These are phyloP conservation scores for Leptopilina boulardi DNA, from an alignment of 1,140 invertebrate species.

Conservation along the genomic window DNA sequence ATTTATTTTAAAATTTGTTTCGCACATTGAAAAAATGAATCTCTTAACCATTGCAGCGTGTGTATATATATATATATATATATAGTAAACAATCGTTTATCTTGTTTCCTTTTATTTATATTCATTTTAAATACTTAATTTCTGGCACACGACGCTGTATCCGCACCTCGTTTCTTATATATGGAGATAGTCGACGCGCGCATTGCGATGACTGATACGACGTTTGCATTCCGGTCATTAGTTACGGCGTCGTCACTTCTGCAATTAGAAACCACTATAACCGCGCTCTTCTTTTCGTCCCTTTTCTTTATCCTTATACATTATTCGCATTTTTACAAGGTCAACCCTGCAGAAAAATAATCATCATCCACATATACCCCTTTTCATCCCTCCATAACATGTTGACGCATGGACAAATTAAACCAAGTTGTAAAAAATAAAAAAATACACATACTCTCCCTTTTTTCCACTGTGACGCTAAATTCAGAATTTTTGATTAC, in stretches of 20 bases:
- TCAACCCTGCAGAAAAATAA: conserved; percentile 29
- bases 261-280: conserved; percentile 71
- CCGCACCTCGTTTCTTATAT: conserved; percentile 58
- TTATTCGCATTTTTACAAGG: conserved; percentile 38
- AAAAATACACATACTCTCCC: too few relatives aligned
- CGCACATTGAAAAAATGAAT: too few relatives aligned
- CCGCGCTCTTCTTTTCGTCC: conserved; percentile 49
- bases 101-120: neutral
- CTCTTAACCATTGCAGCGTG: too few relatives aligned
- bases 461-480: too few relatives aligned
- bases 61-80: too few relatives aligned
- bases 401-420: conserved; percentile 44
- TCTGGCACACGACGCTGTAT: conserved; percentile 13
- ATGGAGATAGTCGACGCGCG: conserved; percentile 47
- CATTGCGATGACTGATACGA: conserved; percentile 66
- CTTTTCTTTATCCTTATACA: neutral
- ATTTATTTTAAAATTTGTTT: too few relatives aligned
- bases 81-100: neutral
- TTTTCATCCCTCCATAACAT: conserved; percentile 13
- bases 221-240: conserved; percentile 69
- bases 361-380: conserved; percentile 3
- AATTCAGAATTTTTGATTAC: too few relatives aligned
- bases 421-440: conserved; percentile 6
- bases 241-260: conserved; percentile 73
- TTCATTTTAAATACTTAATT: neutral